Percentiles rank a stretch among this genome's conserved stretches.
Evolutionary conservation across 1,140 invertebrate species (phyloP).

Genomic region (Idris sp.): DNA sequence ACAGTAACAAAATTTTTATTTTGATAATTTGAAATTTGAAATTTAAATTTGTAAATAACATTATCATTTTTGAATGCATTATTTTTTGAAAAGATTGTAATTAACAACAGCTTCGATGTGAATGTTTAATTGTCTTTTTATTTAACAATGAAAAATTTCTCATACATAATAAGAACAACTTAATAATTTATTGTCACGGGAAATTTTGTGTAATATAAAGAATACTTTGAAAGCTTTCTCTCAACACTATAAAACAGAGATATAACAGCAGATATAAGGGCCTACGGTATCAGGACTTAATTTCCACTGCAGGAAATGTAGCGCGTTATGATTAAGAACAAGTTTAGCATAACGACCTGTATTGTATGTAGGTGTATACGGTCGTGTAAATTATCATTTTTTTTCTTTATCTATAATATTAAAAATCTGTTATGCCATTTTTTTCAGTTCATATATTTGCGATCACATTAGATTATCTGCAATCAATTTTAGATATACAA

Average conservation of each 20-base stretch:
- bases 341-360: conserved; percentile 35
- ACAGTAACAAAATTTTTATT: too few relatives aligned
- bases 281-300: conserved; percentile 12
- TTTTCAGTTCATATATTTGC: conserved; percentile 18
- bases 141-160: conserved; percentile 1
- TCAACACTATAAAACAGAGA: conserved; percentile 44
- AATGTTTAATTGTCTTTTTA: too few relatives aligned
- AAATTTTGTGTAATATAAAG: conserved; percentile 51
- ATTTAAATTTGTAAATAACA: too few relatives aligned
- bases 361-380: conserved; percentile 37
- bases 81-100: too few relatives aligned
- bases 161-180: conserved; percentile 17
- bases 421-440: conserved; percentile 32
- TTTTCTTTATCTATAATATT: conserved; percentile 40
- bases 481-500: conserved; percentile 35
- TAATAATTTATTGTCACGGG: conserved; percentile 20
- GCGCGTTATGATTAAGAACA: conserved; percentile 44
- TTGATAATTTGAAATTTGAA: too few relatives aligned
- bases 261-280: conserved; percentile 40
- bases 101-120: too few relatives aligned
- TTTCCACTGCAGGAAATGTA: conserved; percentile 47
- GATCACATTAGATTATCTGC: conserved; percentile 15
- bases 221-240: conserved; percentile 49
- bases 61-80: too few relatives aligned
- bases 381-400: conserved; percentile 31